These are phyloP conservation scores for Asarcornis scutulata DNA, from an alignment of 2,113 vertebrate species.

Conservation along the genomic window DNA sequence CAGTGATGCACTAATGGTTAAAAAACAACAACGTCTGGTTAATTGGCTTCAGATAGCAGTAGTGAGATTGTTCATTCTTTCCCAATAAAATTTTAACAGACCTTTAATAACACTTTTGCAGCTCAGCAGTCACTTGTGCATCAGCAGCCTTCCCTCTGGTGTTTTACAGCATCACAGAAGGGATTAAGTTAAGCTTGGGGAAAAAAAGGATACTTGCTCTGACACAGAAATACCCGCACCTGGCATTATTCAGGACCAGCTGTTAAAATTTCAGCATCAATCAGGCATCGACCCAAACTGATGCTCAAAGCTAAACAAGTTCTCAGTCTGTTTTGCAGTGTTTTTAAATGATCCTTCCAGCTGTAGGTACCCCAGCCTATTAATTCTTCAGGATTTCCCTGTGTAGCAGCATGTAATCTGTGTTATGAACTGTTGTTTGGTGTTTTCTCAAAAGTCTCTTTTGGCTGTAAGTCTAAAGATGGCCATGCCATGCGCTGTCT, in stretches of 20 bases:
- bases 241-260: neutral
- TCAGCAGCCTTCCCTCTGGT: neutral
- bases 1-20: neutral
- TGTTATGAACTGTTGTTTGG: neutral
- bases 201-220: neutral
- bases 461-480: neutral
- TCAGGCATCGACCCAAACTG: neutral
- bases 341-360: neutral
- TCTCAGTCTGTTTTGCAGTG: neutral
- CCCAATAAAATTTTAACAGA: neutral
- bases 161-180: neutral
- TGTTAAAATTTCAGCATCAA: neutral
- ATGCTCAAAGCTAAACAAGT: neutral
- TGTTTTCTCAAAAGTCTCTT: neutral
- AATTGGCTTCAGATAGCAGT: neutral
- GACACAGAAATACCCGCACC: neutral
- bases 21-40: no score
- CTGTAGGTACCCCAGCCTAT: neutral
- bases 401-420: neutral
- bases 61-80: neutral
- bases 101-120: neutral
- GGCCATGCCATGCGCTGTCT: neutral
- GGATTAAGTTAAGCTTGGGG: neutral
- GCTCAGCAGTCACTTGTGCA: neutral
- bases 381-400: neutral